Evolutionary conservation across 2,888 invertebrate genomes (phyloP), one percentile per base, ranked within the genome.

Genomic region (Cataglyphis livida): DNA sequence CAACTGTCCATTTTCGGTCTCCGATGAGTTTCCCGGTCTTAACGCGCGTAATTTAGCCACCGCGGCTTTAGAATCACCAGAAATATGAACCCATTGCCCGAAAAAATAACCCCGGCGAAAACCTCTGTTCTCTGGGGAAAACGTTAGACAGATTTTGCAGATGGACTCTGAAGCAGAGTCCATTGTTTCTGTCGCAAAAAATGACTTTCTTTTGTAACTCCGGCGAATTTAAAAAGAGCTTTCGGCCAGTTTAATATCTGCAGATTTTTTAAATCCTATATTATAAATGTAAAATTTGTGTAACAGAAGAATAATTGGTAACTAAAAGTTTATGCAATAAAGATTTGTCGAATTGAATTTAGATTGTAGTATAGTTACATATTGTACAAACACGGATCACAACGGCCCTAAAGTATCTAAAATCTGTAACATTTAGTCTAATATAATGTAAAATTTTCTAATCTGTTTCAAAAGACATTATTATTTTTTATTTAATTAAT

Each of bases 31-130:
- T 82, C 76, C 83, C 65, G 59, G 61, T 73, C 74, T 90, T 90
- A 86, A 76, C 66, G 89, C 83, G 51, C 86, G 85, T 89, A 83
- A 83, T 86, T 84, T 59, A 81, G 25, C 61, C 48, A 57, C n/a
- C 18, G 41, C 41, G 38, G 61, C 4, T 44, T 38, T 51, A 28
- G 65, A 21, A 21, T 15, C 54, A 7, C 32, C 48, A 54, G 38
- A 70, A 48, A 74, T 62, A 81, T 65, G 70, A 62, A 68, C 44
- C 61, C 83, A 66, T 78, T 48, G 70, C 41, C 12, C 48, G 81
- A 78, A 65, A 81, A 81, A 81, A 81, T 64, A 48, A 57, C 78
- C 51, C 35, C 51, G 38, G 32, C 32, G 32, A 59, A 70, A 70
- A 75, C 38, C 81, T 76, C 76, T 25, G 18, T 7, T 64, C 64